Percentiles rank a stretch among this genome's conserved stretches.
These are phyloP conservation scores for Stomorhina lunata DNA, from an alignment of 2,888 invertebrate species.

Conservation along the genomic window DNA sequence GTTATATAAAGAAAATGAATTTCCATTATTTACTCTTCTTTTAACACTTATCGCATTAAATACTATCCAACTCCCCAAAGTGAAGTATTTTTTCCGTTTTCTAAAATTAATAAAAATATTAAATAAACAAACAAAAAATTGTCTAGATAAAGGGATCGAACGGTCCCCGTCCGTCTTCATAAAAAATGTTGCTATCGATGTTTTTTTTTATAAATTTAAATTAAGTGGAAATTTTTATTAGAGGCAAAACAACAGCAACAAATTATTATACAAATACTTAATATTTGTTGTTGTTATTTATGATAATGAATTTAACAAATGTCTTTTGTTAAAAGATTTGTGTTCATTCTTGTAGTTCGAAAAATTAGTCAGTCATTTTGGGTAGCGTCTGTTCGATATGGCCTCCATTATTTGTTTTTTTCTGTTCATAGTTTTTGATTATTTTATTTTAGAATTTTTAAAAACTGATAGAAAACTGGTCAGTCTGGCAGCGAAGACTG, in stretches of 20 bases:
- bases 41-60: constrained; percentile 23
- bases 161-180: too few relatives aligned
- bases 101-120: constrained; percentile 28
- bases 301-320: constrained; percentile 72
- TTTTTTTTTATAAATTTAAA: background rate
- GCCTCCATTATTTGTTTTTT: constrained; percentile 21
- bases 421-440: constrained; percentile 21
- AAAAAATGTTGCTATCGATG: background rate
- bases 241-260: background rate
- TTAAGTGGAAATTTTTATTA: background rate
- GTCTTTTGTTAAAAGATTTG: constrained; percentile 69
- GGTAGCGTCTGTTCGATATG: background rate
- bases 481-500: constrained; percentile 17
- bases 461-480: constrained; percentile 14
- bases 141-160: background rate
- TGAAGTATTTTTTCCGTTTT: background rate
- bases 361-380: constrained; percentile 8
- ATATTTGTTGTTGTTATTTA: constrained; percentile 66
- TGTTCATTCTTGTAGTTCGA: background rate
- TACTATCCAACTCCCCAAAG: background rate
- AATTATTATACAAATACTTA: background rate
- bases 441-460: constrained; percentile 2
- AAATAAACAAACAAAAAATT: background rate
- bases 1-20: background rate
- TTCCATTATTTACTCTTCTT: background rate